Conservation (phyloP, 2,797 vertebrate genomes). For the Hapalemur alaotrensis region DNA sequence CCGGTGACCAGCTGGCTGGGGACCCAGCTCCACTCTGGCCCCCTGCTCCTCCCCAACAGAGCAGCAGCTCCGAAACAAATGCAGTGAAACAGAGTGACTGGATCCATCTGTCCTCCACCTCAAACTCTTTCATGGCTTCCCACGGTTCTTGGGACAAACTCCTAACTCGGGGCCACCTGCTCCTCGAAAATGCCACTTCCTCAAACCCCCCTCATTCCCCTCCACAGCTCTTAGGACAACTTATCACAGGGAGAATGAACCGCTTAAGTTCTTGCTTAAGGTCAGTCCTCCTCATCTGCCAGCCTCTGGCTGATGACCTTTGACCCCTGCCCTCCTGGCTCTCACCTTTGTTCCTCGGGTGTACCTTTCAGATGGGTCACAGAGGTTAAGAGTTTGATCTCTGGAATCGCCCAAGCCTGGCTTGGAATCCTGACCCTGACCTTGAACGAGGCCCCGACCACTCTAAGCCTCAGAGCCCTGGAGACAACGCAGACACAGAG, state of each 20-base stretch:
- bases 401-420: not conserved
- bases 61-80: not conserved
- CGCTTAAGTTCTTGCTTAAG: not conserved
- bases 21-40: too few relatives aligned
- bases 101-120: not conserved
- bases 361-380: not conserved
- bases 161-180: not conserved
- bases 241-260: not conserved
- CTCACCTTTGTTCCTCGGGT: not conserved
- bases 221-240: not conserved
- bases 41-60: not conserved
- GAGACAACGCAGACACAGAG: not conserved
- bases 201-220: not conserved
- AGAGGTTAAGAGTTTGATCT: not conserved
- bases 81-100: not conserved
- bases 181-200: not conserved
- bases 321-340: not conserved
- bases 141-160: not conserved
- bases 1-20: not conserved
- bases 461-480: not conserved
- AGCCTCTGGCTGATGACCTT: not conserved
- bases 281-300: not conserved
- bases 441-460: not conserved
- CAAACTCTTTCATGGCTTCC: not conserved
- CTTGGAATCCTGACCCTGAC: not conserved